Conservation (phyloP, 2,888 invertebrate genomes). For the Icerya purchasi region DNA sequence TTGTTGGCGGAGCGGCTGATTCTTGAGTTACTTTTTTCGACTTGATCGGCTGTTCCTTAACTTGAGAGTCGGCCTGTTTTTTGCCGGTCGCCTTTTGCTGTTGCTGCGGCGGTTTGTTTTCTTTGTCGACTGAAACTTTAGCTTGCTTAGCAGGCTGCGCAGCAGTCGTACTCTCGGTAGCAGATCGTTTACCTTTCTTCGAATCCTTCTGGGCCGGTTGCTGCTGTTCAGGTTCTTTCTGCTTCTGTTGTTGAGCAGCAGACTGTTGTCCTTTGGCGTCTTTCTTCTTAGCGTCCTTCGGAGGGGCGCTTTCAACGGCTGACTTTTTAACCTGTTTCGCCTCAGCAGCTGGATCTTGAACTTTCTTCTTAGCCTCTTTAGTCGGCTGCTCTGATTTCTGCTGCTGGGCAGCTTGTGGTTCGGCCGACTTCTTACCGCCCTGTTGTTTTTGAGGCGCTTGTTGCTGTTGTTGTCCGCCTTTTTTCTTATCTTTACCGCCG, state of each 20-base stretch:
- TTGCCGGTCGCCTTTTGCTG: conserved; percentile 2
- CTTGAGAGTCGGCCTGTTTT: conserved; percentile 13
- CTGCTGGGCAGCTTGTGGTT: conserved; percentile 9
- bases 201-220: not conserved
- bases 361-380: not conserved
- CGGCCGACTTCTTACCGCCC: conserved; percentile 10
- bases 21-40: conserved; percentile 12
- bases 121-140: not conserved
- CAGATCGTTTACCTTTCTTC: not conserved
- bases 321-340: not conserved
- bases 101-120: not conserved
- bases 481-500: not conserved
- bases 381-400: conserved; percentile 14
- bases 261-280: not conserved
- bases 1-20: conserved; percentile 12
- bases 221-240: not conserved
- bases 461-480: conserved; percentile 13
- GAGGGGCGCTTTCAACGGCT: not conserved
- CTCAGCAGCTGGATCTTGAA: not conserved
- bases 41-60: not conserved
- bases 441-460: conserved; percentile 12
- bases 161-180: conserved; percentile 14
- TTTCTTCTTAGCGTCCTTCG: not conserved
- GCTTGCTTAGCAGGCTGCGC: conserved; percentile 12
- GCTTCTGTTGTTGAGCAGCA: not conserved